Percentiles rank a stretch among this genome's conserved stretches.
phyloP scores from a whole-genome alignment of 2,113 vertebrate species.

The Rhinolophus sinicus region DNA sequence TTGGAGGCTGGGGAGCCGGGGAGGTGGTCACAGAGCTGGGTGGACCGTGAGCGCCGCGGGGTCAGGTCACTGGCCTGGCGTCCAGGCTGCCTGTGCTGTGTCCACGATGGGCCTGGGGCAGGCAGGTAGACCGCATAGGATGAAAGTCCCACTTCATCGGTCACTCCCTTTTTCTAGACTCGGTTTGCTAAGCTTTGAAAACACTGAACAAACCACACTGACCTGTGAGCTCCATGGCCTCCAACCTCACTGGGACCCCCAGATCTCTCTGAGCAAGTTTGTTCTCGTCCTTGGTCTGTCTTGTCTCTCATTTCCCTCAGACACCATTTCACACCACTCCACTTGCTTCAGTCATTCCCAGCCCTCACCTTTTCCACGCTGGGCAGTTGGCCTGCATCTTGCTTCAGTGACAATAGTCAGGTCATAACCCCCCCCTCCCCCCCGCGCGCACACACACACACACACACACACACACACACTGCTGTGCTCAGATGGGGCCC shows the following conservation, averaged over 20 bases:
- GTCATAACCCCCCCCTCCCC: neutral
- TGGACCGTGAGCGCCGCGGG: rapidly evolving
- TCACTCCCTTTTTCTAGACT: neutral
- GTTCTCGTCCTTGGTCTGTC: neutral
- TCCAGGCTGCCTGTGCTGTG: neutral
- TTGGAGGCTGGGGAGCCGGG: rapidly evolving
- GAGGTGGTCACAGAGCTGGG: neutral
- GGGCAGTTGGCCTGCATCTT: neutral
- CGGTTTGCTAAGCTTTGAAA: neutral
- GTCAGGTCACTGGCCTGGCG: neutral
- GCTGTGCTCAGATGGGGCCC: neutral
- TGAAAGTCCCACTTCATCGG: rapidly evolving
- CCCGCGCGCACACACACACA: no score
- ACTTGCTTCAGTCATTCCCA: no score
- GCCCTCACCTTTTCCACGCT: neutral
- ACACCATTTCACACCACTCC: rapidly evolving
- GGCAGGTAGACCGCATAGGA: neutral
- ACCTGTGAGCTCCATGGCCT: no score
- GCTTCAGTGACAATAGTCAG: neutral
- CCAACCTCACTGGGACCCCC: neutral
- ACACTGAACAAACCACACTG: neutral
- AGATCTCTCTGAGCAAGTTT: neutral
- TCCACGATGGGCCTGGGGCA: rapidly evolving
- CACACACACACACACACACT: no score
- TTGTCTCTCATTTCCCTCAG: neutral